These are phyloP conservation scores for Pollenia angustigena DNA, from an alignment of 2,888 invertebrate species.

Conservation along the genomic window DNA sequence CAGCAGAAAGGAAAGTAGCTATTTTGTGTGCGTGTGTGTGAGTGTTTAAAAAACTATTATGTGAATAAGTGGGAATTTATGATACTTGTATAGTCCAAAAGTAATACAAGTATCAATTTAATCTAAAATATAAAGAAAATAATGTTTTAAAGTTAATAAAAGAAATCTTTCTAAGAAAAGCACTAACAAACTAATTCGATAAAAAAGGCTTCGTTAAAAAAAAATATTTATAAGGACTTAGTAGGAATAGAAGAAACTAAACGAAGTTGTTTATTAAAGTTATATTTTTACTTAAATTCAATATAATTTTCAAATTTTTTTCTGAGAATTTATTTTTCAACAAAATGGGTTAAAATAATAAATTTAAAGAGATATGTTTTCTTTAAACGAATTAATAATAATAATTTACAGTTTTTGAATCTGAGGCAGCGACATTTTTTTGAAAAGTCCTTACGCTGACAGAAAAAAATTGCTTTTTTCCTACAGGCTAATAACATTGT, in stretches of 20 bases:
- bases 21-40: background rate
- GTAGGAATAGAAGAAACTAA: background rate
- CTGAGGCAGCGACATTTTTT: no score
- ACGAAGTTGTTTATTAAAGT: slow-evolving; percentile 6
- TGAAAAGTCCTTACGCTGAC: no score
- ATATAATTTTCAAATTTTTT: no score
- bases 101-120: slow-evolving; percentile 49
- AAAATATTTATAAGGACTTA: background rate
- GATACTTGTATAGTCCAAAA: slow-evolving; percentile 16
- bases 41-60: background rate
- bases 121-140: slow-evolving; percentile 16
- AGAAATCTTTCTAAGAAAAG: slow-evolving; percentile 6
- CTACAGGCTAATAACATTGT: no score
- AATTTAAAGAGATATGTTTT: no score
- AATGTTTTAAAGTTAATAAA: background rate
- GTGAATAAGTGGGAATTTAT: background rate
- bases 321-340: no score
- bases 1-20: background rate
- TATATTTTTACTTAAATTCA: background rate
- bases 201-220: slow-evolving; percentile 11
- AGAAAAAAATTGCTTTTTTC: no score
- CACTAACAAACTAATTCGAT: slow-evolving; percentile 5
- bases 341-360: no score
- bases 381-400: no score
- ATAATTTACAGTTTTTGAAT: no score